Conservation (phyloP, 2,113 vertebrate species). For the Melanotaenia duboulayi region DNA sequence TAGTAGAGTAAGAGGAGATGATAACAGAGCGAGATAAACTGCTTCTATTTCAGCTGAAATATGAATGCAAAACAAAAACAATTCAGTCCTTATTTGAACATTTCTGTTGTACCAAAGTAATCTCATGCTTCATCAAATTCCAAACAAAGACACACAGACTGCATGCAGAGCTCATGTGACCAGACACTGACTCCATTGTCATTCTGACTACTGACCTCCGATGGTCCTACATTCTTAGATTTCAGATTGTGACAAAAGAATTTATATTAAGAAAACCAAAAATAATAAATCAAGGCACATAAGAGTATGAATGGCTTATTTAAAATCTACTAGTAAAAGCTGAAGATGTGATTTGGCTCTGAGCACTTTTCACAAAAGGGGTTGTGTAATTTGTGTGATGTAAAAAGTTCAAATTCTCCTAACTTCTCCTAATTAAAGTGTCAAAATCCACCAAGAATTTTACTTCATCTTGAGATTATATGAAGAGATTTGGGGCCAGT, state of each 20-base stretch:
- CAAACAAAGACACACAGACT: slow-evolving; percentile 29
- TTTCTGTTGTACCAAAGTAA: slow-evolving; percentile 37
- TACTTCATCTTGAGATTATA: too few relatives aligned
- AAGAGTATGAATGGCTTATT: slow-evolving; percentile 1
- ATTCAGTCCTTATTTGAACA: slow-evolving; percentile 40
- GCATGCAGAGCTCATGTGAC: slow-evolving; percentile 41
- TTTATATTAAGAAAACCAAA: neutral
- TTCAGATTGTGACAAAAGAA: slow-evolving; percentile 10
- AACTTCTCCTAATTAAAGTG: too few relatives aligned
- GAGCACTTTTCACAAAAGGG: neutral
- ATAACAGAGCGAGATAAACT: slow-evolving; percentile 47
- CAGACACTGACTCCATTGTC: slow-evolving; percentile 20
- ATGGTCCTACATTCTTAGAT: neutral
- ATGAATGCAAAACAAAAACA: slow-evolving; percentile 46
- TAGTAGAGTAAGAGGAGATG: neutral
- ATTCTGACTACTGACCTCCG: slow-evolving; percentile 7
- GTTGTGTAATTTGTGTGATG: neutral
- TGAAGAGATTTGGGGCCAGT: too few relatives aligned
- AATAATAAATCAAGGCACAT: neutral
- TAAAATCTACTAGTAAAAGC: neutral
- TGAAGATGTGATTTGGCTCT: neutral
- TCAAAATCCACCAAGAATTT: too few relatives aligned
- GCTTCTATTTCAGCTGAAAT: slow-evolving; percentile 40
- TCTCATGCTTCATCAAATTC: slow-evolving; percentile 58
- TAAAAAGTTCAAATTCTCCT: too few relatives aligned